Evolutionary conservation across 2,888 invertebrate species (phyloP), one percentile per base, ranked within the genome.

Genomic region (Apomyelois bistriatella): DNA sequence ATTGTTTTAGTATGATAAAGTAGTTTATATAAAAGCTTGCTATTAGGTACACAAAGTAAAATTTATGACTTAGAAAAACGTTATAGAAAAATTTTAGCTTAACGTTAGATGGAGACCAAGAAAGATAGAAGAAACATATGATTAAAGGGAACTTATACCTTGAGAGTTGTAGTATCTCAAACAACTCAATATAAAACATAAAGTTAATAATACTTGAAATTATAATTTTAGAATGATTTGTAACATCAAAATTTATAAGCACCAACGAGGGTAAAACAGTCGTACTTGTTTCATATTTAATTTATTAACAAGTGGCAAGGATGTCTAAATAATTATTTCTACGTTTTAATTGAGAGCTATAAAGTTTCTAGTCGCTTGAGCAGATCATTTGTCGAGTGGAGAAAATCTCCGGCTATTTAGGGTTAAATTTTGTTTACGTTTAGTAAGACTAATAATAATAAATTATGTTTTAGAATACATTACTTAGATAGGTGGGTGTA

Each of bases 261-360:
- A 35, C 15, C 46, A 15, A 36, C 40, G 42, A 48, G 50, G 50
- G 50, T 41, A 15, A n/a, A 32, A 60, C 61, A 70, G 72, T 79
- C 72, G 72, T 79, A 85, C 82, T 83, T 40, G 16, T 40, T 79
- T 75, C 74, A 77, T 82, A 82, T 82, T 81, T 83, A 87, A 82
- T 86, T 83, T 81, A 85, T 86, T 86, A 74, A 74, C 79, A 76
- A 85, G 81, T 84, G 80, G 87, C 22, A 5, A 22, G 37, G 87
- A 85, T 79, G 81, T 68, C 68, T 66, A 75, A 82, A 82, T 81
- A 84, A 86, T 88, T 85, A 87, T 85, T 82, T 83, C 78, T 79
- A 75, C 78, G 75, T 77, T 85, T 88, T 89, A 87, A 89, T 89
- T 88, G 83, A 87, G 82, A 79, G 83, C 77, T 79, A 81, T 79